Evolutionary conservation across 2,113 vertebrate species (phyloP), one percentile per base, ranked within the genome.

Genomic region (Notothenia coriiceps): DNA sequence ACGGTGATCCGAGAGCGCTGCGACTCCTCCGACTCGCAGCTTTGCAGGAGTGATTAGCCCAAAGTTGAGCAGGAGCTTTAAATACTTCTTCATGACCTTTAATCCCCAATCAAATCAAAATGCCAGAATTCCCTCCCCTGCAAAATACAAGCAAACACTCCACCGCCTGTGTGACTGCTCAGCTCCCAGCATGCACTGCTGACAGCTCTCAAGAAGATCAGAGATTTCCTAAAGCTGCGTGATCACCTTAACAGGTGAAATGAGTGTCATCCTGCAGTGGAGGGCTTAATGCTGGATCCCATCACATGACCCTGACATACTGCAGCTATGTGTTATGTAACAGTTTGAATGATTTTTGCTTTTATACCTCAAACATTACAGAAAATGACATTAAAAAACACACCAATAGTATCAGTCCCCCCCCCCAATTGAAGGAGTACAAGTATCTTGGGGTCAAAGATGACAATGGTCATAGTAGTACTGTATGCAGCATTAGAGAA

Each of bases 171-270:
- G 74, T 69, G 60, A 46, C 33, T 77, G 49, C 66, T 80, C 54
- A 76, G 70, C 80, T 88, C 76, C 70, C 79, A 88, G n/a, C 64
- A 67, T 89, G 68, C 83, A 79, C 72, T 49, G 79, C 71, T 44
- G 67, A 86, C 62, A 64, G 89, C 86, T 83, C 86, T 83, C 29
- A 70, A 76, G 47, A 72, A 85, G 70, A 88, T 77, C 65, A 56
- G 66, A 90, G 91, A 94, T 94, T 90, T 89, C 56, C 78, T 80
- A 84, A 91, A 93, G 86, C 88, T 74, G 89, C 88, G 84, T 91
- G 86, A 91, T 88, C 88, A 72, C 71, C 71, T 86, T 69, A 87
- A 90, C 86, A 90, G 91, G 86, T 84, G 86, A 88, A 80, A 81
- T 68, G 70, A 74, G 77, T 86, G 74, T 75, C 73, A 68, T 88